Evolutionary conservation across 1,140 invertebrate species (phyloP), one percentile per base, ranked within the genome.

Genomic region (Mercenaria mercenaria): DNA sequence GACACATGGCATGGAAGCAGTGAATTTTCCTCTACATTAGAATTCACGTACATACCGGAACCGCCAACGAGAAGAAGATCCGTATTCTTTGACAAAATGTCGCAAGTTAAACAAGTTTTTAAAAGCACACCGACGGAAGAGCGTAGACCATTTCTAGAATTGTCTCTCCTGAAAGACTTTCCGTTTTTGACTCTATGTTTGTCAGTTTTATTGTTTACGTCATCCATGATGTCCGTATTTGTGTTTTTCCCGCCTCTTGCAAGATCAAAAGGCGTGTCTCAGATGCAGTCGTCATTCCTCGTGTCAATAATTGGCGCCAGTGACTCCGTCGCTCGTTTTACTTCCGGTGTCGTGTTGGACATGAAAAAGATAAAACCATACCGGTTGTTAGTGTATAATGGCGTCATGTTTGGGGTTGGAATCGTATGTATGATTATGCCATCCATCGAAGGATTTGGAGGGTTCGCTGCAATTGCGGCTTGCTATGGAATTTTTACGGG

Each of bases 221-320:
- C 64, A 56, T 61, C 86, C 13, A 80, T 88, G 74, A 80, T 80
- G 74, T 79, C 76, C 10, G 61, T 76, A 79, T 99, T 99, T 94
- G 97, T 98, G 95, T 99, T 98, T 93, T 96, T 99, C 1, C 96
- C 96, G 92, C 97, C 92, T 72, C 83, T 95, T 32, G 94, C 95
- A 56, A 86, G 85, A 39, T 76, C 82, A 18, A 89, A 93, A 39
- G 92, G 93, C n/a, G 89, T 94, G 32, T 69, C 61, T 26, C 67
- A 96, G 29, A 94, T 96, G 0, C 94, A 96, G 1, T 97, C 97
- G 0, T 97, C 97, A 10, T 97, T 97, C 91, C 95, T 99, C 15
- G 96, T 99, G 13, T 98, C 98, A 0, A 96, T 98, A 0, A 98
- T 99, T 89, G 99, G 94, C 39, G 96, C 98, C 92, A 98, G 98